Base-by-base conservation (phyloP, 2,888 invertebrate genomes). In the Helleia helle region DNA sequence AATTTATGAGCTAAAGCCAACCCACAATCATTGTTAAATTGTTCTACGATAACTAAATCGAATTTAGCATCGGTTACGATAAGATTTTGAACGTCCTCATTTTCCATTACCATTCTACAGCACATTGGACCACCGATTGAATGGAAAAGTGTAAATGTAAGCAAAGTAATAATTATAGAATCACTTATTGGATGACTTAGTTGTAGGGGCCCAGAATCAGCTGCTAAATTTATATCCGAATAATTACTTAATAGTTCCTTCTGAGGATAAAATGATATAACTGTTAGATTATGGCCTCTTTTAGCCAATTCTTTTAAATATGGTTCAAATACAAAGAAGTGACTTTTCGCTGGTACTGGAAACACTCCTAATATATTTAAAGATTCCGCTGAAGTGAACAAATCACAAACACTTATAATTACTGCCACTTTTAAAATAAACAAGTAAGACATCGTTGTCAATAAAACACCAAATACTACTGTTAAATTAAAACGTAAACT, bases 21-120 rank as follows among this genome's bases (percentile, higher is more conserved):
- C 56, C 88, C 88, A 58, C 93, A 92, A 54, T 93, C 91, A 26
- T 87, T 87, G 50, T 91, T 91, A 58, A 93, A 93, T 42, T 87
- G 87, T 64, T 93, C 92, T 41, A 88, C 72, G 0, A 93, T 59
- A 4, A 92, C 80, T 0, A 93, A 61, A 64, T 94, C 93, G 56
- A 88, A 92, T 36, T 86, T 86, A 2, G 71, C 64, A 40, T 77
- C 70, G 1, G 59, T 55, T 34, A 68, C 61, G 17, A 79, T 56
- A 15, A 86, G 56, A 40, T 61, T 42, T 51, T 70, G 71, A 13
- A 87, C 76, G 39, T 60, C 50, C 11, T 71, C 51, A 47, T 76
- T 71, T 8, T 56, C 62, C 5, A 87, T 50, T 44, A 72, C 53
- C 1, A 49, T 43, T 44, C 67, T 56, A 49, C 87, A 87, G 2